These are phyloP conservation scores for Nomada ferruginata DNA, from an alignment of 2,888 invertebrate genomes.

Conservation along the genomic window DNA sequence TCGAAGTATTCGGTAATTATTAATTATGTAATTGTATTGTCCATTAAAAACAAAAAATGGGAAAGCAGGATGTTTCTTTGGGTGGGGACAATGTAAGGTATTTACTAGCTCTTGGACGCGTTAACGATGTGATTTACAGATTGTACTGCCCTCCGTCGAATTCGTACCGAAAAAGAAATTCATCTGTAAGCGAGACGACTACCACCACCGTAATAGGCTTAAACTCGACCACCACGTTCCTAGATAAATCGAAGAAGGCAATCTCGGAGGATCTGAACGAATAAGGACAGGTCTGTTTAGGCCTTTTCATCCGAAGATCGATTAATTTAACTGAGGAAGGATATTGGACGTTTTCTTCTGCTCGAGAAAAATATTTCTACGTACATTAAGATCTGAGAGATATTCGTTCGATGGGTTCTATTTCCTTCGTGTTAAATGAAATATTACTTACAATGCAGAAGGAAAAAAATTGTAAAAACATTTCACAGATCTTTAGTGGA, in stretches of 20 bases:
- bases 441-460: background rate
- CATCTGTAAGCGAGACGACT: conserved; percentile 92
- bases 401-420: background rate
- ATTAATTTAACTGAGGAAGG: background rate
- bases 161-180: conserved; percentile 90
- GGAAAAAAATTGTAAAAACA: background rate
- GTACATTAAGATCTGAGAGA: background rate
- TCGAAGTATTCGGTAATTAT: no score
- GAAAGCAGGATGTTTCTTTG: background rate
- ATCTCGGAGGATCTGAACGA: conserved; percentile 77
- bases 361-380: background rate
- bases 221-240: conserved; percentile 78
- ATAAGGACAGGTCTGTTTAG: conserved; percentile 16
- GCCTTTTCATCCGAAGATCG: background rate
- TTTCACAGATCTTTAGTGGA: conserved; percentile 3
- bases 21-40: background rate
- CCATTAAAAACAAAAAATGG: background rate
- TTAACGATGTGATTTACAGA: conserved; percentile 83
- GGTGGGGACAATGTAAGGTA: conserved; percentile 2
- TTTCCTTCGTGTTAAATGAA: no score
- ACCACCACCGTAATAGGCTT: conserved; percentile 88
- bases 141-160: conserved; percentile 89
- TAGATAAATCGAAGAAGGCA: conserved; percentile 77
- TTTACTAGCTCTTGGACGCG: background rate
- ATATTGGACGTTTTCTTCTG: background rate